Evolutionary conservation across 2,888 invertebrate species (phyloP).

Genomic region (Nemurella pictetii): DNA sequence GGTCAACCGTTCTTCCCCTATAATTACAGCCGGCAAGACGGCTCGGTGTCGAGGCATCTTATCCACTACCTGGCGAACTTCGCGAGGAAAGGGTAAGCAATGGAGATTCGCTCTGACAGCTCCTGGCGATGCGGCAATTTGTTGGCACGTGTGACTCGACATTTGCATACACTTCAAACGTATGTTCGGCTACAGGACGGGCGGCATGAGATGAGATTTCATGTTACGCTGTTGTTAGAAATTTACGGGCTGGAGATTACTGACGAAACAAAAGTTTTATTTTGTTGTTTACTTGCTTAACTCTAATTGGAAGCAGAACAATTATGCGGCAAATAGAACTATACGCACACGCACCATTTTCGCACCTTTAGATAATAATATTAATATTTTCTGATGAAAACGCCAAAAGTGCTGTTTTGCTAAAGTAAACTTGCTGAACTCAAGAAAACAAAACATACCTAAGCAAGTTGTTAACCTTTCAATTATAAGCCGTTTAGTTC

Average conservation of each 20-base stretch:
- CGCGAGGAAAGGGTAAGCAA: constrained; percentile 81
- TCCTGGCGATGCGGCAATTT: neutral
- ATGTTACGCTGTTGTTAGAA: neutral
- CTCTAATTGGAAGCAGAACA: neutral
- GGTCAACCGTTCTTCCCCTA: constrained; percentile 66
- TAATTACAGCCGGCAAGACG: constrained; percentile 79
- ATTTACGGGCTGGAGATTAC: neutral
- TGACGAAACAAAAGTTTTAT: neutral
- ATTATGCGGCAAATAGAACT: no score
- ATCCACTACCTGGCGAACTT: constrained; percentile 87
- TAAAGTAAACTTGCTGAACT: no score
- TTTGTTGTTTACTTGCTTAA: neutral
- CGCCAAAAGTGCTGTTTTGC: no score
- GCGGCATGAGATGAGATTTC: neutral
- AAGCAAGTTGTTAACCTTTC: no score
- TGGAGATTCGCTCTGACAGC: neutral
- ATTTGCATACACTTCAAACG: neutral
- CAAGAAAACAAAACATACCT: no score
- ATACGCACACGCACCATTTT: no score
- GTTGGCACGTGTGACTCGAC: neutral
- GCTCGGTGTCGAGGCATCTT: constrained; percentile 74
- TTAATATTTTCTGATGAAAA: no score
- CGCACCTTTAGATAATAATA: no score
- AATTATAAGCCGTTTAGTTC: no score
- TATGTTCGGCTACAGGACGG: no score